Evolutionary conservation across 23 tunicate genomes (phyloP).

Genomic region (Halocynthia aurantium): DNA sequence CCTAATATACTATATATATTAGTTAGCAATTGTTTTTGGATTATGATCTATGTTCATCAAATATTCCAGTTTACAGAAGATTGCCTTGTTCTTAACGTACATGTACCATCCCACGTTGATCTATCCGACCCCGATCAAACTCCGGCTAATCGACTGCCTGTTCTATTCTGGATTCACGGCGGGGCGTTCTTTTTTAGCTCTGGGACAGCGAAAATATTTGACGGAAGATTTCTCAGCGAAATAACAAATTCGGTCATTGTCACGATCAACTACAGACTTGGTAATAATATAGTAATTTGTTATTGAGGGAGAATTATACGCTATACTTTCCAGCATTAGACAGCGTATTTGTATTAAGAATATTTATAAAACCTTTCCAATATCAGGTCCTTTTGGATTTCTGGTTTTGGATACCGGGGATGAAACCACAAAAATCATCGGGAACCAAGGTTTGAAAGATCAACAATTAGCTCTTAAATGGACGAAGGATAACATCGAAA

Average conservation of each 20-base stretch:
- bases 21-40: too few species aligned
- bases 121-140: constrained; percentile 5
- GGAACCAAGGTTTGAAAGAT: constrained; percentile 55
- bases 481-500: constrained; percentile 51
- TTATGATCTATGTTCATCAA: background rate
- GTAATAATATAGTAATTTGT: constrained; percentile 6
- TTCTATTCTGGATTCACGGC: constrained; percentile 84
- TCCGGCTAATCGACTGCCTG: constrained; percentile 37
- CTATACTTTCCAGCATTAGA: too few species aligned
- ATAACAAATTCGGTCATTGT: constrained; percentile 75
- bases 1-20: too few species aligned
- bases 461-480: constrained; percentile 73
- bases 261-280: constrained; percentile 62
- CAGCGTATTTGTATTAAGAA: too few species aligned
- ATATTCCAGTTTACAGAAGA: constrained; percentile 51
- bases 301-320: too few species aligned
- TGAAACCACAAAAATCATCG: constrained; percentile 23
- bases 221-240: constrained; percentile 52
- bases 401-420: constrained; percentile 26
- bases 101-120: constrained; percentile 58
- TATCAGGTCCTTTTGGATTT: constrained; percentile 50
- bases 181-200: constrained; percentile 51
- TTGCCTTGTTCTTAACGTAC: constrained; percentile 59
- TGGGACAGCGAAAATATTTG: constrained; percentile 33
- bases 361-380: too few species aligned